phyloP scores from a whole-genome alignment of 2,797 vertebrate species.

The Lates japonicus region DNA sequence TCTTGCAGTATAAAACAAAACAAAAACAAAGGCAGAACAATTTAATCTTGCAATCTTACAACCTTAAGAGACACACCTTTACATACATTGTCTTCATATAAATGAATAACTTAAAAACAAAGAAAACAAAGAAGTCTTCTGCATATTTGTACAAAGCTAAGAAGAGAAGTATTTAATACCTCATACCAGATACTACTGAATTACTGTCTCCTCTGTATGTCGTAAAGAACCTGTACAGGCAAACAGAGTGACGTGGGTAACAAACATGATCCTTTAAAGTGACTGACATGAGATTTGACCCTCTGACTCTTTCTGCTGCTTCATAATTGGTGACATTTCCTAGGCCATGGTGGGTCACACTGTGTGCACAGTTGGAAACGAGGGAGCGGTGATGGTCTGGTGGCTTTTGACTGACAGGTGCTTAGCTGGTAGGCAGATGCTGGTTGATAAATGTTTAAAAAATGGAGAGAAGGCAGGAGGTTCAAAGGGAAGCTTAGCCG shows the following conservation, averaged over 20 bases:
- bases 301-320: conserved; percentile 57
- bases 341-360: conserved; percentile 55
- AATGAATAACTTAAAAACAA: neutral
- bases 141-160: neutral
- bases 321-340: conserved; percentile 73
- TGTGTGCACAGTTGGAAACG: conserved; percentile 27
- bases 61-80: neutral
- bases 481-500: conserved; percentile 56
- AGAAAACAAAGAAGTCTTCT: neutral
- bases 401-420: conserved; percentile 63
- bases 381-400: conserved; percentile 53
- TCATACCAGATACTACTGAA: neutral
- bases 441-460: conserved; percentile 27
- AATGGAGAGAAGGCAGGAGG: conserved; percentile 27
- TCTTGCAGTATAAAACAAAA: neutral
- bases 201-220: neutral
- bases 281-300: conserved; percentile 51
- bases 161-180: neutral
- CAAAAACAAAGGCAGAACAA: neutral
- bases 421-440: conserved; percentile 54
- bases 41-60: neutral
- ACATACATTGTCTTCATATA: neutral
- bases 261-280: conserved; percentile 32
- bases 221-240: neutral
- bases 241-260: conserved; percentile 37